Evolutionary conservation across 2,113 vertebrate genomes (phyloP).

Genomic region (Phainopepla nitens): DNA sequence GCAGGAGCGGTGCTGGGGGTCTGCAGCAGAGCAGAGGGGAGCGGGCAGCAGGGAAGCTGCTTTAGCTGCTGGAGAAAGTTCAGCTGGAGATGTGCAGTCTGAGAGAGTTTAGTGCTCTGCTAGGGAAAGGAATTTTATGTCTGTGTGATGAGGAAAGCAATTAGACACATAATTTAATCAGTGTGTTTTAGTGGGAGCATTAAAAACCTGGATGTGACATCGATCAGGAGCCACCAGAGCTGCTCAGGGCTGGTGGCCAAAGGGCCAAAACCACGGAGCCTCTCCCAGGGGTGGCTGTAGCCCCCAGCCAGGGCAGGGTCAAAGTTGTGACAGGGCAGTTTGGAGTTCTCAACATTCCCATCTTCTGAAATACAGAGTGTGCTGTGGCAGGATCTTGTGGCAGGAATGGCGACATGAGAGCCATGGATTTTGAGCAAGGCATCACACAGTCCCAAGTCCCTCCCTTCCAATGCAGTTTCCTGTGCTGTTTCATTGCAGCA

Average conservation of each 20-base stretch:
- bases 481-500: neutral
- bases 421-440: neutral
- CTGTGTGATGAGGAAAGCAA: neutral
- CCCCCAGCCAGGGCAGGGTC: neutral
- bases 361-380: neutral
- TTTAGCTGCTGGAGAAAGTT: neutral
- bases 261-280: neutral
- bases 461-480: neutral
- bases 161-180: slow-evolving; percentile 42
- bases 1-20: neutral
- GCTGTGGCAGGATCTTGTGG: neutral
- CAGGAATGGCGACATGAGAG: neutral
- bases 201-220: neutral
- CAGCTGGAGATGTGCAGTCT: neutral
- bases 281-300: neutral
- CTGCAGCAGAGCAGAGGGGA: neutral
- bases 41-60: neutral
- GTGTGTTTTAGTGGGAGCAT: neutral
- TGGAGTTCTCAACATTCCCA: neutral
- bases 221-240: neutral
- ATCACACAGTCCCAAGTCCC: neutral
- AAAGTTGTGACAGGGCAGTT: neutral
- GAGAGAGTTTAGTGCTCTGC: neutral
- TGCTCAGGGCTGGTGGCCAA: neutral
- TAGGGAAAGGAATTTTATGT: neutral